Base-by-base conservation (phyloP, 1,140 invertebrate species). In the Samia ricini region DNA sequence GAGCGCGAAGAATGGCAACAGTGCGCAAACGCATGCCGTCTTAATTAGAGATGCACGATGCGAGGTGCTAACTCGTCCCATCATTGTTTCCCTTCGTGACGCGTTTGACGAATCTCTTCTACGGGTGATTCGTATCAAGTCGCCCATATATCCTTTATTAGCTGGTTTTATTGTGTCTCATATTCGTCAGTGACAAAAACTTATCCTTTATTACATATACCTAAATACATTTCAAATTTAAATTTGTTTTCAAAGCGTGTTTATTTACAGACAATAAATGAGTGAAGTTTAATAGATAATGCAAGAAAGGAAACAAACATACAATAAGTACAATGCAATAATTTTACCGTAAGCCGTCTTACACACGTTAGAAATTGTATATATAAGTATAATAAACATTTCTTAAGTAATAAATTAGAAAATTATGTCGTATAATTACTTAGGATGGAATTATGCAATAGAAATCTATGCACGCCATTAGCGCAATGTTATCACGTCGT, bases 31-130 rank as follows among this genome's bases (percentile, higher is more conserved):
- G 82, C 85, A 86, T 85, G 77, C 83, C 79, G 78, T 86, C 87
- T 89, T 89, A 88, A 89, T 89, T 89, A 88, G 82, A 73, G 71
- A 70, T 69, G 71, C 83, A 76, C 71, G 64, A 72, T 66, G 63
- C 77, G 85, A 88, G 87, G 87, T 89, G 87, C 83, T 82, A 89
- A 89, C 77, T 85, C 85, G 83, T 89, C 81, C n/a, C 83, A 89
- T 89, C 86, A 88, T 86, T 86, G 85, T 84, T 87, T 73, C 80
- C 75, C 67, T 73, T 59, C 59, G 61, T 63, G 75, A 65, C 69
- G 74, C 69, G 71, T 74, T 76, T 79, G 81, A 85, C 84, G 72
- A 70, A 81, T 83, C 71, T 75, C 57, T 71, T 64, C 64, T 71
- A 83, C 74, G 84, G 71, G 67, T 80, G 74, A 85, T 86, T 81